These are phyloP conservation scores for Drosophila ironensis DNA, from an alignment of 1,140 invertebrate species.

Conservation along the genomic window DNA sequence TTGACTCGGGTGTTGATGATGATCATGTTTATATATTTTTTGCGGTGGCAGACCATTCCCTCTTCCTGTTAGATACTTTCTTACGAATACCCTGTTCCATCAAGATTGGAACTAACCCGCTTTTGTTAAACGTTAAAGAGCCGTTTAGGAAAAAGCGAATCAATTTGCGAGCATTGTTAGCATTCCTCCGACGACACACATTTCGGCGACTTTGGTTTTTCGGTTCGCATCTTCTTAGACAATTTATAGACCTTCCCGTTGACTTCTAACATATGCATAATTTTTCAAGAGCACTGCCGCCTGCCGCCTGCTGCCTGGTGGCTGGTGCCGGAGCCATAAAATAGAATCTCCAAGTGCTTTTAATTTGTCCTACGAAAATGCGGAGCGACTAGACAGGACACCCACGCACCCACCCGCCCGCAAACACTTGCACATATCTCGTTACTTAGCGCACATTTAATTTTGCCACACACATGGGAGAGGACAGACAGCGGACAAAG, in stretches of 20 bases:
- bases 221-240: conserved; percentile 27
- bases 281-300: conserved; percentile 72
- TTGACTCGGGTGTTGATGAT: no score
- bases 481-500: conserved; percentile 4
- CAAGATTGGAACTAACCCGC: no score
- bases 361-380: conserved; percentile 72
- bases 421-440: conserved; percentile 27
- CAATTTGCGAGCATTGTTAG: conserved; percentile 56
- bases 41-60: no score
- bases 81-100: no score
- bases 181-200: conserved; percentile 27
- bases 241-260: conserved; percentile 72
- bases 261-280: conserved; percentile 77
- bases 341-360: conserved; percentile 75
- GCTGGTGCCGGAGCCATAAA: conserved; percentile 69
- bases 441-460: conserved; percentile 79
- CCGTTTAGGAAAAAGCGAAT: conserved; percentile 14
- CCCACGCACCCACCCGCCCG: neutral
- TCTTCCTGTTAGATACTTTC: no score
- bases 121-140: conserved; percentile 1
- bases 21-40: no score
- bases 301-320: no score
- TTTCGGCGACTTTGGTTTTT: no score
- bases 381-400: conserved; percentile 34
- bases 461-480: conserved; percentile 61